Conservation (phyloP, 2,888 invertebrate genomes). For the Meiosimyza decipiens region DNA sequence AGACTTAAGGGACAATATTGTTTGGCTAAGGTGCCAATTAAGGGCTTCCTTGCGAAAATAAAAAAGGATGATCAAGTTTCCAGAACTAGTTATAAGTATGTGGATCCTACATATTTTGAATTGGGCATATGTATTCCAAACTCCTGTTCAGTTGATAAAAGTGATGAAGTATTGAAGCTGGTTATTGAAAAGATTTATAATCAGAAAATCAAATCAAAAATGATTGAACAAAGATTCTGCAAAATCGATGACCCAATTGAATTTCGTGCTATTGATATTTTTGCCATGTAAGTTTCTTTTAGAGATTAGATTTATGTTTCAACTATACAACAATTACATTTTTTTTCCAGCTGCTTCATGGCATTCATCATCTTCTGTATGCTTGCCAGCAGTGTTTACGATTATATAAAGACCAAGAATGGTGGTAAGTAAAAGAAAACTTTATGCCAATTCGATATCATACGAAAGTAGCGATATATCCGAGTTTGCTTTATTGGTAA, state of each 20-base stretch:
- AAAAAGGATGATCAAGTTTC: constrained; percentile 47
- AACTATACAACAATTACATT: not conserved
- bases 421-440: constrained; percentile 51
- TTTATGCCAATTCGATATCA: too few relatives aligned
- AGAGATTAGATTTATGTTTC: not conserved
- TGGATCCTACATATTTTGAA: constrained; percentile 55
- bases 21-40: constrained; percentile 58
- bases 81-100: constrained; percentile 56
- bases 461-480: too few relatives aligned
- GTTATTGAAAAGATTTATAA: constrained; percentile 48
- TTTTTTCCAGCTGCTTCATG: constrained; percentile 54
- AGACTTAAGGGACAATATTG: constrained; percentile 66
- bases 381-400: constrained; percentile 60
- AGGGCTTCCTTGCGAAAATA: constrained; percentile 49
- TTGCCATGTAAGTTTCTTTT: constrained; percentile 61
- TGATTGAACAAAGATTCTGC: constrained; percentile 56
- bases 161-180: constrained; percentile 52
- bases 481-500: too few relatives aligned
- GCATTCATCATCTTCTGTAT: constrained; percentile 55
- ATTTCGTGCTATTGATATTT: constrained; percentile 58
- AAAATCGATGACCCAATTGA: constrained; percentile 54
- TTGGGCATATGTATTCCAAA: constrained; percentile 64
- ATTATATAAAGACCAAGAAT: constrained; percentile 57
- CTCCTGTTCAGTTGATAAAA: constrained; percentile 55
- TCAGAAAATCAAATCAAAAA: constrained; percentile 31